Evolutionary conservation across 2,797 vertebrate species (phyloP).

Genomic region (Phoxinus dragarum): DNA sequence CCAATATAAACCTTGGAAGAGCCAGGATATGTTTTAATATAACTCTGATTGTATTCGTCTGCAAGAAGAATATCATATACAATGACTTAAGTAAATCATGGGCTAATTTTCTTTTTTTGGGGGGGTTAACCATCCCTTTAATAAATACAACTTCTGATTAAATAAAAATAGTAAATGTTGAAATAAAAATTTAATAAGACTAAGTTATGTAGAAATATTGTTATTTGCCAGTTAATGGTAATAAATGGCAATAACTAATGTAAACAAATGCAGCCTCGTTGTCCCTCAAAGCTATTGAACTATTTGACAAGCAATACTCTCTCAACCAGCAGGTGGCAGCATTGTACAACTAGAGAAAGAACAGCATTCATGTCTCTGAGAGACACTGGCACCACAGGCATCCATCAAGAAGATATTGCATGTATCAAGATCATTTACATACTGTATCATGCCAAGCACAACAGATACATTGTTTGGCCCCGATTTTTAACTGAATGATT

Average conservation of each 20-base stretch:
- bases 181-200: neutral
- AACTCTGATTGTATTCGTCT: no score
- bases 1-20: no score
- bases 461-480: neutral
- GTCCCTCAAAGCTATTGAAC: neutral
- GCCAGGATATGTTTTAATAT: no score
- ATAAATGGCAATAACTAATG: neutral
- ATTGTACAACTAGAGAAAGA: slow-evolving; percentile 47
- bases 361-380: neutral
- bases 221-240: neutral
- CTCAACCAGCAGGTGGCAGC: slow-evolving; percentile 50
- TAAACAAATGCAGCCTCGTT: neutral
- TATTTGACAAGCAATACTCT: neutral
- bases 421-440: neutral
- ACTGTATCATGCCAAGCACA: neutral
- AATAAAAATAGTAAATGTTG: no score
- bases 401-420: neutral
- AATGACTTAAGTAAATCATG: no score
- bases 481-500: neutral
- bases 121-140: no score
- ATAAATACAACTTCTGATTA: no score
- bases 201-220: neutral
- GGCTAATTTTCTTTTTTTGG: no score
- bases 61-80: no score
- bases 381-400: neutral